These are phyloP conservation scores for Toxostoma redivivum DNA, from an alignment of 2,113 vertebrate species.

Conservation along the genomic window DNA sequence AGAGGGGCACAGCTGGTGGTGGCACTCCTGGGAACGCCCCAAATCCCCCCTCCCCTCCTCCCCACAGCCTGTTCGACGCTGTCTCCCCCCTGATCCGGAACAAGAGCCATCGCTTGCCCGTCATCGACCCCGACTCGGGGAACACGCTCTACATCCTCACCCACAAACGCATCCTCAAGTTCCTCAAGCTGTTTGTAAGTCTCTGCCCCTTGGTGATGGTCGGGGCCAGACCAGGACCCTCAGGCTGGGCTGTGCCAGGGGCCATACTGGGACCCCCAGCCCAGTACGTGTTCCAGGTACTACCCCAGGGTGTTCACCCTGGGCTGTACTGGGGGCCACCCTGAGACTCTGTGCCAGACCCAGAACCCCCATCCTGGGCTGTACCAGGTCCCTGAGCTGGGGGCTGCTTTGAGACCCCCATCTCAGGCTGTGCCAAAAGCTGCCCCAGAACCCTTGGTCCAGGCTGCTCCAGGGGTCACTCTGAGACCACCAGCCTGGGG, in stretches of 20 bases:
- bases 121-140: slow-evolving; percentile 92
- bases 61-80: slow-evolving; percentile 89
- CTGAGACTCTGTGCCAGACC: neutral
- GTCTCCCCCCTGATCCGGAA: slow-evolving; percentile 93
- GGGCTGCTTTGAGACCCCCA: neutral
- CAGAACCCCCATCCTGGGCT: neutral
- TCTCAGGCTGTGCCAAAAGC: neutral
- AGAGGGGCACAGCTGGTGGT: neutral
- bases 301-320: neutral
- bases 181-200: slow-evolving; percentile 97
- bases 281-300: neutral
- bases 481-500: too few relatives aligned
- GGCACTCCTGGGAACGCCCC: fast-evolving
- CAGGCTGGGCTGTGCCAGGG: neutral
- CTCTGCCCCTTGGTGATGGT: neutral
- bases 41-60: neutral
- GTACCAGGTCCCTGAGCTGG: neutral
- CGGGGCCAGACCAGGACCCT: fast-evolving
- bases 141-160: slow-evolving; percentile 97
- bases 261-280: fast-evolving
- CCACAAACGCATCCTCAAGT: slow-evolving; percentile 99
- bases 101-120: slow-evolving; percentile 96
- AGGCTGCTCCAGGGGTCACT: neutral
- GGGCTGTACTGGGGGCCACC: neutral
- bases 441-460: neutral